These are phyloP conservation scores for Pterocles burchelli DNA, from an alignment of 2,113 vertebrate species.

Conservation along the genomic window DNA sequence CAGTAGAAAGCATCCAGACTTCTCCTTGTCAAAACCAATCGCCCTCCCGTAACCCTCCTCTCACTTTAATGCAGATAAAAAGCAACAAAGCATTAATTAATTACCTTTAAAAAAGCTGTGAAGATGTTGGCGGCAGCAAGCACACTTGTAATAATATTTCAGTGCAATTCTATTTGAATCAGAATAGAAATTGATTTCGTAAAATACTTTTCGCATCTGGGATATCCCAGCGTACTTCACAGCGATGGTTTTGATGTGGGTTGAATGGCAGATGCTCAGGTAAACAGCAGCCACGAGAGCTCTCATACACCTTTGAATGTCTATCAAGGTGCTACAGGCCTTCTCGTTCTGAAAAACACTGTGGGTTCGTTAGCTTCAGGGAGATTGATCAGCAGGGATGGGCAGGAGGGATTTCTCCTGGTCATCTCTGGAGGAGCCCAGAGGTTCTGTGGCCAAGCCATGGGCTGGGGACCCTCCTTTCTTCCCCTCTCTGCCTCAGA, in stretches of 20 bases:
- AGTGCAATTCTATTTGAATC: background rate
- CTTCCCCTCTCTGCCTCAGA: background rate
- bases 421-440: background rate
- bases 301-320: background rate
- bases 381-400: background rate
- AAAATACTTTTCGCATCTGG: background rate
- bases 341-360: background rate
- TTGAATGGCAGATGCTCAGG: background rate
- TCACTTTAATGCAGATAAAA: conserved; percentile 59
- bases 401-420: background rate
- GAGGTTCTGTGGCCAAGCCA: background rate
- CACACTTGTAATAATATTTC: conserved; percentile 7
- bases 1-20: conserved; percentile 21
- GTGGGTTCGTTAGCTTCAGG: background rate
- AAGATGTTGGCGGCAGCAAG: conserved; percentile 46
- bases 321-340: background rate
- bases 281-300: background rate
- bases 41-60: conserved; percentile 59
- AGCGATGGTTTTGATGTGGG: background rate
- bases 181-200: background rate
- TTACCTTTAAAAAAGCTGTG: conserved; percentile 33
- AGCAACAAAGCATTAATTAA: conserved; percentile 70
- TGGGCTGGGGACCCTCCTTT: background rate
- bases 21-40: conserved; percentile 66
- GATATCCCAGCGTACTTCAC: background rate